phyloP scores from a whole-genome alignment of 2,888 invertebrate species.

The Xylota sylvarum region DNA sequence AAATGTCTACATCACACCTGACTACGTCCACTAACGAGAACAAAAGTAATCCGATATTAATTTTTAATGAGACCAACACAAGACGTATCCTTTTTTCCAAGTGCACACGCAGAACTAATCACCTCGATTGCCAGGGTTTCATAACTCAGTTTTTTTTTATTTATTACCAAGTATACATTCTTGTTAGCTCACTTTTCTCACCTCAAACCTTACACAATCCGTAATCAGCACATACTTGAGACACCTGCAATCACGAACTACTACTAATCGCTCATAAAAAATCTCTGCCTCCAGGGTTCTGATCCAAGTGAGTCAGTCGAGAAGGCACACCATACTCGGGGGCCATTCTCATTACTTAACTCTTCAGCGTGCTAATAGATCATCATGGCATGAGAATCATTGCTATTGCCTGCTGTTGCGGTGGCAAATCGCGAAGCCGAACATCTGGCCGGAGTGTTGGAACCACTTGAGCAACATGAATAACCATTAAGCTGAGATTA shows the following conservation, averaged over 20 bases:
- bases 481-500: slow-evolving; percentile 46
- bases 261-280: slow-evolving; percentile 32
- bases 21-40: no score
- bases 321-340: slow-evolving; percentile 7
- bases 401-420: slow-evolving; percentile 28
- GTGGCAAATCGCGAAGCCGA: slow-evolving; percentile 20
- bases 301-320: slow-evolving; percentile 23
- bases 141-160: not conserved
- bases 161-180: slow-evolving; percentile 8
- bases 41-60: no score
- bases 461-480: slow-evolving; percentile 47
- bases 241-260: slow-evolving; percentile 42
- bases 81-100: not conserved
- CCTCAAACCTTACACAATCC: slow-evolving; percentile 36
- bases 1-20: no score
- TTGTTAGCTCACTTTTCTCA: slow-evolving; percentile 39
- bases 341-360: slow-evolving; percentile 72
- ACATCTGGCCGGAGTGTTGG: slow-evolving; percentile 42
- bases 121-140: not conserved
- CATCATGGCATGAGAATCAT: slow-evolving; percentile 58
- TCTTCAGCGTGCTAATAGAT: slow-evolving; percentile 70
- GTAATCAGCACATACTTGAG: slow-evolving; percentile 6
- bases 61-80: no score
- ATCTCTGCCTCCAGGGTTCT: slow-evolving; percentile 8
- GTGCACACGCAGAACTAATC: not conserved